Base-by-base conservation (phyloP, 2,888 invertebrate genomes). In the Tanytarsus gracilentus region DNA sequence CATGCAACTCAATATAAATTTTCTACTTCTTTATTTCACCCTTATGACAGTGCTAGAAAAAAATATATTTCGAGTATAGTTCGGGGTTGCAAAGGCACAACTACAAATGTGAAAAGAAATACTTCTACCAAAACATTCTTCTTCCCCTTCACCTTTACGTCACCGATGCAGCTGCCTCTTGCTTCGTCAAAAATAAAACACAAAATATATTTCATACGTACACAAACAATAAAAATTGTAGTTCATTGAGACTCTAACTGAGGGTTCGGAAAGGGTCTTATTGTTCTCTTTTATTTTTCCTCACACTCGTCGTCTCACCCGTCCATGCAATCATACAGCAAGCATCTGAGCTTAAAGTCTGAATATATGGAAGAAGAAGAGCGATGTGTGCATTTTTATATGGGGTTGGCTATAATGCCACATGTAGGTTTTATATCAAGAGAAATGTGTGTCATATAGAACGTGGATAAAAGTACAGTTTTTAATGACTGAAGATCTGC, bases 151-250 rank as follows among this genome's bases (percentile, higher is more conserved):
- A 55, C 55, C 58, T 58, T 29, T 48, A 58, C 58, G 58, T 58
- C 58, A 58, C 48, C 23, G 58, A 58, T 58, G 58, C 58, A 58
- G 58, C 58, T 58, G 58, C 58, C 58, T 50, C 50, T 58, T 58
- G 30, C 23, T 48, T 27, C 55, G 26, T 55, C 55, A 55, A 55
- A 55, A 55, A 55, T 25, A 36, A n/a, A 25, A 16, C n/a, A 5
- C 16, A 23, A 48, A 40, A 40, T n/a, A 9, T 14, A 16, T 36
- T 36, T 36, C 2, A 44, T 53, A 53, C 25, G 39, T 16, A 27
- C 21, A 53, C 53, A 53, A 53, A 36, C 25, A 40, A 55, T 40
- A 40, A 40, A 55, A 55, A 55, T 40, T 40, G 36, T 36, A 44
- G 21, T 36, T n/a, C 36, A 36, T 44, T 44, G 44, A 44, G 44